Evolutionary conservation across 2,113 vertebrate genomes (phyloP), one percentile per base, ranked within the genome.

Genomic region (Lepidothrix coronata): DNA sequence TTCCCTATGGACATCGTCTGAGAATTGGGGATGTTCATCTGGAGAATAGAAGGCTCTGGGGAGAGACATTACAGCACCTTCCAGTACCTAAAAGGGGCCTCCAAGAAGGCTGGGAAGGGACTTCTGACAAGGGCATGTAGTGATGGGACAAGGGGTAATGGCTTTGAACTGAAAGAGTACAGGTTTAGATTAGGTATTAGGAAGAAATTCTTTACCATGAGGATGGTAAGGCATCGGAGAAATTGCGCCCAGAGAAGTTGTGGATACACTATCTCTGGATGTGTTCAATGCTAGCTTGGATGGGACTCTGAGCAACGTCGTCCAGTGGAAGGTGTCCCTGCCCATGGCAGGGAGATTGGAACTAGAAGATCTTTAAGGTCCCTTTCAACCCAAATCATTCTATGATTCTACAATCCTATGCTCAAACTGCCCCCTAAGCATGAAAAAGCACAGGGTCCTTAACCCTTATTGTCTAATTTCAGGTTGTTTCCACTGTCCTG

Each of bases 1-100:
- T 41, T 27, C 49, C 11, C 23, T 30, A 12, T 17, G 28, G 59
- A 44, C 43, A 58, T 2, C 30, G 20, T 9, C 27, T 78, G 44
- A 8, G 22, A 58, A 16, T 1, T 46, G 6, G 28, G 10, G 2
- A 8, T 57, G 12, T 37, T 51, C 19, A 51, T 13, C 19, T 39
- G 51, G 33, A 59, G 33, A 72, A 51, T 0, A 39, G 33, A 72
- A 52, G 24, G 17, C 20, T 85, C 33, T 0, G 0, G 8, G 9
- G 20, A 59, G 23, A 52, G 37, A 22, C 52, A n/a, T 59, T 66
- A n/a, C 7, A 85, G 24, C 14, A 72, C 14, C 16, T 46, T 39
- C 23, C 35, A 70, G 30, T 23, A 61, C 25, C 13, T 58, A 58
- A 58, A 78, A 35, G 22, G 18, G 25, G 12, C 22, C 11, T 46